Evolutionary conservation across 2,113 vertebrate genomes (phyloP).

Genomic region (Pholis gunnellus): DNA sequence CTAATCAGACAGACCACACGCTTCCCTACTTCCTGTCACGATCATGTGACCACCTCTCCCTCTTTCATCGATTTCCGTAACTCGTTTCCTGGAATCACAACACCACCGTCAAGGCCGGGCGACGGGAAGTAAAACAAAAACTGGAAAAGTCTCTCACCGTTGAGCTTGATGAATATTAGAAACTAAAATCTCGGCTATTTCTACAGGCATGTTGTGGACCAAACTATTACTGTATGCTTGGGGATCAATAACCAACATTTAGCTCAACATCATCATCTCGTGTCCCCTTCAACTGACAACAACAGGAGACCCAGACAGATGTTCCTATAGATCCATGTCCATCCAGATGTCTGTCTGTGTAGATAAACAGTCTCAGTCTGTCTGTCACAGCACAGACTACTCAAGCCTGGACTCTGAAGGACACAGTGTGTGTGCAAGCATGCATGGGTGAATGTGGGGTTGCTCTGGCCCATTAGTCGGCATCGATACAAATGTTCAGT

Average conservation of each 20-base stretch:
- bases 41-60: slow-evolving; percentile 35
- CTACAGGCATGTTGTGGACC: background rate
- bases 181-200: background rate
- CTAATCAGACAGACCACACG: slow-evolving; percentile 23
- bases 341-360: background rate
- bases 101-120: slow-evolving; percentile 22
- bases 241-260: background rate
- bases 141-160: background rate
- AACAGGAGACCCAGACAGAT: background rate
- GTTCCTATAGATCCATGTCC: slow-evolving; percentile 20
- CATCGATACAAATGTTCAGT: slow-evolving; percentile 69
- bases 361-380: slow-evolving; percentile 30
- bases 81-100: slow-evolving; percentile 64
- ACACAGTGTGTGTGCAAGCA: slow-evolving; percentile 12
- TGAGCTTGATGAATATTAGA: background rate
- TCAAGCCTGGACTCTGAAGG: slow-evolving; percentile 31
- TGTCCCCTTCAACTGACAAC: background rate
- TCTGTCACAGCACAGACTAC: slow-evolving; percentile 39
- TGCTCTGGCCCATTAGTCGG: slow-evolving; percentile 62
- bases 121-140: slow-evolving; percentile 14
- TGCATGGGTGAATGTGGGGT: slow-evolving; percentile 19
- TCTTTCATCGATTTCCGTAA: slow-evolving; percentile 66
- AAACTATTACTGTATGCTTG: background rate
- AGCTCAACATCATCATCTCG: background rate
- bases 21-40: slow-evolving; percentile 33